Evolutionary conservation across 2,797 vertebrate genomes (phyloP), one percentile per base, ranked within the genome.

Genomic region (Hylomyscus alleni): DNA sequence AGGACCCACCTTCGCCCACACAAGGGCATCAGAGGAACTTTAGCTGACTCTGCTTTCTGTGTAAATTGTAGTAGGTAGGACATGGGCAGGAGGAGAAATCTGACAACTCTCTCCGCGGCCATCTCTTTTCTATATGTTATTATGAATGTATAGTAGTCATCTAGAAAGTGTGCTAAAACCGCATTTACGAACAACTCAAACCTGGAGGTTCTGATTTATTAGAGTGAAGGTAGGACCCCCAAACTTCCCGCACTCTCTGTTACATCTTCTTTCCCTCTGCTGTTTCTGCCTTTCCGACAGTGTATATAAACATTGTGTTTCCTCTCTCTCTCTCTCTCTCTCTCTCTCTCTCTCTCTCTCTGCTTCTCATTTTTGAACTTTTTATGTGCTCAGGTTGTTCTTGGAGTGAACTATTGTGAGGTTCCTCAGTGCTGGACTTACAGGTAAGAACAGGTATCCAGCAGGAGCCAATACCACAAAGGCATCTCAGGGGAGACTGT

Each of bases 391-490:
- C 40, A 89, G 15, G 5, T 1, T 44, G 24, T 29, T 56, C 47
- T 72, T 29, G 50, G 72, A 58, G 17, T 75, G 37, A 31, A 44
- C 50, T 40, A 40, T 40, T 40, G 22, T 40, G 6, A 73, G 37
- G 47, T 9, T 89, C 26, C 34, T 34, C 10, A 89, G 12, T 60
- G 17, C 29, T 89, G 54, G 19, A 26, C 20, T 89, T 20, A n/a
- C 8, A 89, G 52, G 26, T 37, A 34, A 14, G 29, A 76, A 3
- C 29, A 54, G 40, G 40, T n/a, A 10, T 31, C 40, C 13, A 50
- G 44, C 72, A 91, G 56, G 10, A 96, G 72, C 80, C 69, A 90
- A 56, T 31, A 67, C 85, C 89, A 67, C 67, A 94, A 95, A 94
- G 81, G 65, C 8, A 20, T 91, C 72, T 20, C 3, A 44, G 67